Evolutionary conservation across 1,140 invertebrate genomes (phyloP).

Genomic region (Microvelia longipes): DNA sequence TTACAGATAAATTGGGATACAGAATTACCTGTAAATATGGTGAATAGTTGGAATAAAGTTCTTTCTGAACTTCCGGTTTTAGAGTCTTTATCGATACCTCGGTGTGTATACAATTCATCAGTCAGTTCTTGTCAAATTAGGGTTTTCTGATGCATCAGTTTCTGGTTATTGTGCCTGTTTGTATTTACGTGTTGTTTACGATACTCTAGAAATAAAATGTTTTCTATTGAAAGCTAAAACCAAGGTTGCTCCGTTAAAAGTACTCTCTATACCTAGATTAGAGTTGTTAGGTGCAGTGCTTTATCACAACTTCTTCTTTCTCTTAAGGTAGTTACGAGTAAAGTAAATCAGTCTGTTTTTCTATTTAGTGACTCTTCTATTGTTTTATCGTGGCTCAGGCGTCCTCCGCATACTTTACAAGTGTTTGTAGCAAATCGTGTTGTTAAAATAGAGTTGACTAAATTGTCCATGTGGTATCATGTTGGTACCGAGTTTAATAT

Average conservation of each 20-base stretch:
- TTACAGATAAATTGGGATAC: not conserved
- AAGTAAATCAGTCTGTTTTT: not conserved
- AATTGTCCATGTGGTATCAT: not conserved
- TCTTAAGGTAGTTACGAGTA: not conserved
- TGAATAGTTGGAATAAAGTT: not conserved
- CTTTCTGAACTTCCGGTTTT: not conserved
- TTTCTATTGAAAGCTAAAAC: constrained; percentile 28
- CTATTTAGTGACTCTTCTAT: constrained; percentile 21
- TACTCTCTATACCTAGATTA: constrained; percentile 25
- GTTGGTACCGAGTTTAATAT: constrained; percentile 27
- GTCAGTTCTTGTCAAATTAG: constrained; percentile 13
- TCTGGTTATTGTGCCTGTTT: constrained; percentile 22
- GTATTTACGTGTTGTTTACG: constrained; percentile 11
- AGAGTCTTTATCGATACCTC: not conserved
- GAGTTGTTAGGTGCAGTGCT: constrained; percentile 27
- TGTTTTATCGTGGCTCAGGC: constrained; percentile 22
- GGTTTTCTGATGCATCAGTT: constrained; percentile 24
- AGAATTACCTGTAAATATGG: not conserved
- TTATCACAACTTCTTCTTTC: constrained; percentile 6
- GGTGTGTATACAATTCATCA: not conserved
- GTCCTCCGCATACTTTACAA: constrained; percentile 17
- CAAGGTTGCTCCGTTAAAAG: constrained; percentile 29
- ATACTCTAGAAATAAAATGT: not conserved
- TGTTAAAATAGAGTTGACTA: constrained; percentile 9
- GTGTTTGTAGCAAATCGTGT: constrained; percentile 6